Conservation (phyloP, 1,140 invertebrate species). For the Drosophila ficusphila region DNA sequence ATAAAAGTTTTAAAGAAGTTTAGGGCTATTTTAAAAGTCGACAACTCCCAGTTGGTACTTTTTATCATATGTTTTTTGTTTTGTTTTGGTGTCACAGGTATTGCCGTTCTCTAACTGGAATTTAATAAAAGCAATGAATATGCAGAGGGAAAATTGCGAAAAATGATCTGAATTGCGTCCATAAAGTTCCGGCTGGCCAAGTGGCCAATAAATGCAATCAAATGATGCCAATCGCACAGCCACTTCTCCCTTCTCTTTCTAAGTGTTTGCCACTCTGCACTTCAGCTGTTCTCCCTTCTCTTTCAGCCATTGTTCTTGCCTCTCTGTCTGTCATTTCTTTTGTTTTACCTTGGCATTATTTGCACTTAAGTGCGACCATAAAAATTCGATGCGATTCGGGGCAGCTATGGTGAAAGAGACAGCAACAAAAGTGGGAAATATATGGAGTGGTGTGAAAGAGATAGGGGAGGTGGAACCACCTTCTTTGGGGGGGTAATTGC, state of each 20-base stretch:
- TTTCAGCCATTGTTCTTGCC: not conserved
- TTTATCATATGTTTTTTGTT: not conserved
- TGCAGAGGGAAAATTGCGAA: slow-evolving; percentile 8
- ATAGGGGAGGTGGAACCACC: not conserved
- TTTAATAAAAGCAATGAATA: slow-evolving; percentile 48
- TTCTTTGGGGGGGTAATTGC: slow-evolving; percentile 63
- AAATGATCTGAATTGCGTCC: slow-evolving; percentile 7
- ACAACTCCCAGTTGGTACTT: no score
- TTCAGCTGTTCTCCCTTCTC: not conserved
- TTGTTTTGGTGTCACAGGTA: not conserved
- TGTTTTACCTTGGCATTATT: slow-evolving; percentile 48
- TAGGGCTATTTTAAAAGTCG: no score
- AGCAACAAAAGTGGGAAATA: not conserved
- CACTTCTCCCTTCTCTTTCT: not conserved
- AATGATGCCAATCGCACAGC: slow-evolving; percentile 25
- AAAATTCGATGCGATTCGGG: slow-evolving; percentile 54
- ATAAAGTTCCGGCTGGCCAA: slow-evolving; percentile 26
- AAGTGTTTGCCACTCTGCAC: slow-evolving; percentile 12
- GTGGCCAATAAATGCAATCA: slow-evolving; percentile 65
- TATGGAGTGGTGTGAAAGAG: not conserved
- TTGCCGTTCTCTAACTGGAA: not conserved
- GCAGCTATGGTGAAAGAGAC: not conserved
- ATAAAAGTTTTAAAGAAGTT: no score
- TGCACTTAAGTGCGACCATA: slow-evolving; percentile 60
- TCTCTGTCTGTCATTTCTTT: slow-evolving; percentile 21